phyloP scores from a whole-genome alignment of 2,797 vertebrate genomes.

The Petrocephalus sullivani region DNA sequence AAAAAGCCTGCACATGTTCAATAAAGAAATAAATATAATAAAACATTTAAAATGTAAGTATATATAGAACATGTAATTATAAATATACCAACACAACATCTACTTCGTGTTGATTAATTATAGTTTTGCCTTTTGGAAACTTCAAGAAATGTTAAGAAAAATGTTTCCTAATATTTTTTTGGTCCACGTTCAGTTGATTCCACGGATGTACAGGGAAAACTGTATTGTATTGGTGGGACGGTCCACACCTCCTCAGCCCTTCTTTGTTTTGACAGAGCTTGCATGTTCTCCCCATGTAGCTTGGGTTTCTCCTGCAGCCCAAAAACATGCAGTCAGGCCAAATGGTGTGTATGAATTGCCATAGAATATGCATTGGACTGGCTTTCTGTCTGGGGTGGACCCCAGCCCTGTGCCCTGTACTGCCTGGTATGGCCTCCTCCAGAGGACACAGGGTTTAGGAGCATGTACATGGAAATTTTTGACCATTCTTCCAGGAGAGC shows the following conservation, averaged over 20 bases:
- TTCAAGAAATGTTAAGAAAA: no score
- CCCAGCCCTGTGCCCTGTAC: no score
- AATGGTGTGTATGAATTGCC: background rate
- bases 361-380: background rate
- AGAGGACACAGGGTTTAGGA: no score
- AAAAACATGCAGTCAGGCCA: background rate
- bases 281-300: background rate
- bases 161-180: background rate
- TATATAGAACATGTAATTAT: no score
- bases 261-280: background rate
- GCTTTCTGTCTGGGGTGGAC: no score
- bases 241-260: background rate
- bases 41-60: no score
- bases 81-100: no score
- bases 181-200: background rate
- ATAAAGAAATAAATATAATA: no score
- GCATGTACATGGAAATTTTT: no score
- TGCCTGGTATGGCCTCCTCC: no score
- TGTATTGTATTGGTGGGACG: background rate
- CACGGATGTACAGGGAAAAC: background rate
- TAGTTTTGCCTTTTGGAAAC: background rate
- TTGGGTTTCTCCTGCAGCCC: background rate
- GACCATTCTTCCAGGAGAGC: no score
- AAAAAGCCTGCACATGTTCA: no score
- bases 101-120: background rate